Evolutionary conservation across 1,140 invertebrate genomes (phyloP).

Genomic region (Caenorhabditis remanei): DNA sequence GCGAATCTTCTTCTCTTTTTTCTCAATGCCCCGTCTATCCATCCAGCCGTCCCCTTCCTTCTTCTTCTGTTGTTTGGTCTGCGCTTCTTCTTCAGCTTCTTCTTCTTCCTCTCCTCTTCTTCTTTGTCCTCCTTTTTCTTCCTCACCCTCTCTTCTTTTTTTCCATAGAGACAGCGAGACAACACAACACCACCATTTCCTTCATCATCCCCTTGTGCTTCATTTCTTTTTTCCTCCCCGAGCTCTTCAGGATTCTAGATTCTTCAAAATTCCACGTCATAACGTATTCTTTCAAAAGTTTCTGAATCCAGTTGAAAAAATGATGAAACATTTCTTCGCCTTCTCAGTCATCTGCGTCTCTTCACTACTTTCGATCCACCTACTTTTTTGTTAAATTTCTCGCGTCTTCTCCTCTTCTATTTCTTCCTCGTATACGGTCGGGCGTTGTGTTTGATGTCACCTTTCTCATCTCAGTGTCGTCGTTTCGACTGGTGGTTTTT

Average conservation of each 20-base stretch:
- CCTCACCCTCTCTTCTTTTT: slow-evolving; percentile 14
- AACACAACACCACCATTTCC: background rate
- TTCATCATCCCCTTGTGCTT: background rate
- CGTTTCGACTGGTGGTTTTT: background rate
- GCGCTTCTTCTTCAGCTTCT: background rate
- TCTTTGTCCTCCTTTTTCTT: background rate
- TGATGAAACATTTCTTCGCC: too few relatives aligned
- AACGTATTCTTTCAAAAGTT: background rate
- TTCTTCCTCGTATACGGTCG: too few relatives aligned
- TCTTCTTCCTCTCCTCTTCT: background rate
- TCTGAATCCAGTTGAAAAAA: too few relatives aligned
- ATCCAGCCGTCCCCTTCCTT: background rate
- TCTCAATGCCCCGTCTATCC: background rate
- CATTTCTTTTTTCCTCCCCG: background rate
- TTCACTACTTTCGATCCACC: too few relatives aligned
- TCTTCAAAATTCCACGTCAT: background rate
- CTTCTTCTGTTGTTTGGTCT: background rate
- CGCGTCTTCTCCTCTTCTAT: background rate
- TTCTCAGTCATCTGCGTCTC: too few relatives aligned
- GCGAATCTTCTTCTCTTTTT: background rate
- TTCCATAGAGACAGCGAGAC: background rate
- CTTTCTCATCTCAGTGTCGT: slow-evolving; percentile 3
- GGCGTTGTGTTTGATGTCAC: background rate
- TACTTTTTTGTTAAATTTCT: too few relatives aligned
- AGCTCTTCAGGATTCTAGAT: too few relatives aligned